These are phyloP conservation scores for Physella acuta DNA, from an alignment of 1,140 invertebrate genomes.

Conservation along the genomic window DNA sequence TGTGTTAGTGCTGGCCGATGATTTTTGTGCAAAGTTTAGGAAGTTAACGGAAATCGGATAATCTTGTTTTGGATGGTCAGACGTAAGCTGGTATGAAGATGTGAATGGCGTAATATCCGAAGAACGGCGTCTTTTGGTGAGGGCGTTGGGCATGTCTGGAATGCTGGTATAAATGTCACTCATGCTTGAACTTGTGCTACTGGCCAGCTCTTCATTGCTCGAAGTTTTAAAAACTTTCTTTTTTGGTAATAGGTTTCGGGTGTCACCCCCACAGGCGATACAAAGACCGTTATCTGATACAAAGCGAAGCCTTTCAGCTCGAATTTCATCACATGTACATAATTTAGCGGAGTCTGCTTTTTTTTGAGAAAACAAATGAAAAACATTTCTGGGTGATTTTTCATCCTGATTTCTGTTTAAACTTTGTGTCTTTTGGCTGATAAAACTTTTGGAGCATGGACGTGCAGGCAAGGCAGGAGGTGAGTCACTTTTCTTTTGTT, in stretches of 20 bases:
- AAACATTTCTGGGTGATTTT: not conserved
- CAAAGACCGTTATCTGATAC: not conserved
- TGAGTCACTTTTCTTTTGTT: not conserved
- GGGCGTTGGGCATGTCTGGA: not conserved
- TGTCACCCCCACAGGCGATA: not conserved
- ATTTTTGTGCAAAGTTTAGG: too few relatives aligned
- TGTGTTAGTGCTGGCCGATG: too few relatives aligned
- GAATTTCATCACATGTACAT: not conserved
- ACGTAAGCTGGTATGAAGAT: not conserved
- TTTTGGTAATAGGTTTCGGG: not conserved
- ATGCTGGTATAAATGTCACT: not conserved
- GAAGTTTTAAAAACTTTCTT: not conserved
- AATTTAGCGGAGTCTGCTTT: not conserved
- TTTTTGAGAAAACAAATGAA: not conserved
- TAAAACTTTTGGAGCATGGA: not conserved
- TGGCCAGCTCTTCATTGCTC: not conserved
- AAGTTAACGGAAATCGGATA: too few relatives aligned
- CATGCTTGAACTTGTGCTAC: not conserved
- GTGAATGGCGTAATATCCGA: slow-evolving; percentile 1
- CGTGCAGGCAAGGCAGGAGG: slow-evolving; percentile 17
- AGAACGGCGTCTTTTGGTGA: not conserved
- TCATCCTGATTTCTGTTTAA: not conserved
- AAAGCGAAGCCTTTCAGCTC: not conserved
- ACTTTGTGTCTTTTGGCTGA: not conserved
- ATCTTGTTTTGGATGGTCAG: too few relatives aligned